Conservation (phyloP, 2,113 vertebrate species). For the Progne subis region DNA sequence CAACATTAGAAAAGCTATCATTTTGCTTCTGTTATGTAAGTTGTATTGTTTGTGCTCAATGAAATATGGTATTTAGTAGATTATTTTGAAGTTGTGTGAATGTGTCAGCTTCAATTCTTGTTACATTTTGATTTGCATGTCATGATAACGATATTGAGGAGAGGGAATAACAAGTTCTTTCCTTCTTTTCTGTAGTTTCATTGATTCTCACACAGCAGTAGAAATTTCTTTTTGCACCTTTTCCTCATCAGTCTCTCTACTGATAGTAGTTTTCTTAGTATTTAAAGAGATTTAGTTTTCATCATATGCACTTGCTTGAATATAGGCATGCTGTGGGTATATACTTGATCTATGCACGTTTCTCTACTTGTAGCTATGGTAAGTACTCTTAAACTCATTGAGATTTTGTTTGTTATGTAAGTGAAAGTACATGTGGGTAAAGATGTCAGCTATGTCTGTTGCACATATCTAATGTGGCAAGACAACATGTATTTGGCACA, state of each 20-base stretch:
- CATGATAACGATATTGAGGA: neutral
- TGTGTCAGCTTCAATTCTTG: neutral
- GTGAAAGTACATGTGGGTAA: neutral
- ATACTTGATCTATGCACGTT: neutral
- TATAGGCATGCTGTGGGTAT: neutral
- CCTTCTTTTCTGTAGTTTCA: neutral
- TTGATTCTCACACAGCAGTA: neutral
- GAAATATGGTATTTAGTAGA: neutral
- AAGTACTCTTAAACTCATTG: neutral
- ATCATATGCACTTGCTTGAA: neutral
- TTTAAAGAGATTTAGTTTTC: neutral
- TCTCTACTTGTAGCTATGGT: neutral
- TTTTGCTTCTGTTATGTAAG: neutral
- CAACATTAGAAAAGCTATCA: neutral
- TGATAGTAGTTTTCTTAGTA: neutral
- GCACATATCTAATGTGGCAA: neutral
- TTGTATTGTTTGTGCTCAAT: neutral
- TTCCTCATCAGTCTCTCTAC: neutral
- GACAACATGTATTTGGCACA: neutral
- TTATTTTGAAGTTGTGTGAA: neutral
- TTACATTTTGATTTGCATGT: neutral
- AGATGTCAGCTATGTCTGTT: neutral
- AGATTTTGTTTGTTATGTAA: neutral
- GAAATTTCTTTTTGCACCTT: neutral
- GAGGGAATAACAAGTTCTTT: neutral